Percentiles rank a stretch among this genome's conserved stretches.
These are phyloP conservation scores for Xylocopa sonorina DNA, from an alignment of 1,140 invertebrate species.

Conservation along the genomic window DNA sequence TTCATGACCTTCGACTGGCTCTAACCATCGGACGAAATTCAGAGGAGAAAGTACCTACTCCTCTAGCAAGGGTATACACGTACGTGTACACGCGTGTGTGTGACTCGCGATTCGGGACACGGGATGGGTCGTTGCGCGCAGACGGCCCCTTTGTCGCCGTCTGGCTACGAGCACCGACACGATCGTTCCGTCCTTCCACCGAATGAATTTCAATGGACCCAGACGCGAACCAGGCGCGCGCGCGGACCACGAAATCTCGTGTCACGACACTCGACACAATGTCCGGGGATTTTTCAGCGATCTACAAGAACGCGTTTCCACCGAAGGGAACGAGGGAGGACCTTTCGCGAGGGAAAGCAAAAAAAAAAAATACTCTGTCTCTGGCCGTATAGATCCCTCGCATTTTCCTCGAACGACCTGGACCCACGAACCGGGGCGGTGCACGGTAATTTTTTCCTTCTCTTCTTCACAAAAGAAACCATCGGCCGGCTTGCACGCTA, in stretches of 20 bases:
- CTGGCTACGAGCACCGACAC: neutral
- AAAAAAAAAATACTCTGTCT: too few relatives aligned
- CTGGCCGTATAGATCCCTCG: too few relatives aligned
- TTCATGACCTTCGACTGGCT: conserved; percentile 3
- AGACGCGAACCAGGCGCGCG: neutral
- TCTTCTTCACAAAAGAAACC: neutral
- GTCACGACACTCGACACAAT: conserved; percentile 30
- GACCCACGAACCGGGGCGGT: neutral
- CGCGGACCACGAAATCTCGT: neutral
- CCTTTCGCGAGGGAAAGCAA: neutral
- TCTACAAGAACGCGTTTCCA: neutral
- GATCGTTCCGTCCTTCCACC: conserved; percentile 6
- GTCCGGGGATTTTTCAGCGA: conserved; percentile 29
- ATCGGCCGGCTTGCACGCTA: neutral
- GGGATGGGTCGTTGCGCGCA: neutral
- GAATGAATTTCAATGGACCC: conserved; percentile 19
- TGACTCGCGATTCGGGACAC: neutral
- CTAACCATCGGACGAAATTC: neutral
- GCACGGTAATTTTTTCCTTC: conserved; percentile 45
- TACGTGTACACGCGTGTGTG: neutral
- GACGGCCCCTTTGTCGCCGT: neutral
- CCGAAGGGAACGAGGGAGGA: neutral
- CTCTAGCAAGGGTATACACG: neutral
- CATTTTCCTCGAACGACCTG: neutral
- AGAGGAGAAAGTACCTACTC: neutral